These are phyloP conservation scores for Globia sparganii DNA, from an alignment of 2,888 invertebrate genomes.

Conservation along the genomic window DNA sequence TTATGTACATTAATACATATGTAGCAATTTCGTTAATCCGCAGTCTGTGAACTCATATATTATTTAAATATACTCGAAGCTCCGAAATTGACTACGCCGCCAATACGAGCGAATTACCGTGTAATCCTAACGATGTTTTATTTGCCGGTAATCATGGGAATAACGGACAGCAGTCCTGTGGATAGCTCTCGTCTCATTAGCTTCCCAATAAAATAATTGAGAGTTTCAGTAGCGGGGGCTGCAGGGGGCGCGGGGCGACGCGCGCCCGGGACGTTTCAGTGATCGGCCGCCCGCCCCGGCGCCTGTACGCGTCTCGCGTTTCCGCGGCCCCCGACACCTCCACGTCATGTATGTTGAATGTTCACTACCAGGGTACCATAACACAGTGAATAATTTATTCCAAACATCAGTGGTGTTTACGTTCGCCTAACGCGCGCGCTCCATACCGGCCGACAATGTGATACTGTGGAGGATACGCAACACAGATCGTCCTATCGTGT, in stretches of 20 bases:
- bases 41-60: conserved; percentile 32
- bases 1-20: conserved; percentile 36
- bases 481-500: conserved; percentile 56
- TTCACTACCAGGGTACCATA: conserved; percentile 73
- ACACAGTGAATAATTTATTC: conserved; percentile 71
- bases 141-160: conserved; percentile 73
- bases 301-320: conserved; percentile 78
- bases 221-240: conserved; percentile 83
- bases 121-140: conserved; percentile 65
- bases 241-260: conserved; percentile 71
- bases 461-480: conserved; percentile 57
- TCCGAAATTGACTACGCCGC: conserved; percentile 22
- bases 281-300: conserved; percentile 85
- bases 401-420: conserved; percentile 74
- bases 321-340: conserved; percentile 64
- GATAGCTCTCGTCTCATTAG: conserved; percentile 88
- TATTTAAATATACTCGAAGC: conserved; percentile 41
- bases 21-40: conserved; percentile 38
- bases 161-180: conserved; percentile 77
- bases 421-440: conserved; percentile 47
- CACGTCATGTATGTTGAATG: conserved; percentile 70
- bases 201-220: conserved; percentile 90
- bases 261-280: conserved; percentile 83
- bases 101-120: conserved; percentile 45
- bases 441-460: conserved; percentile 32